Conservation (phyloP, 2,797 vertebrate genomes). For the Orientallactaga sibirica region DNA sequence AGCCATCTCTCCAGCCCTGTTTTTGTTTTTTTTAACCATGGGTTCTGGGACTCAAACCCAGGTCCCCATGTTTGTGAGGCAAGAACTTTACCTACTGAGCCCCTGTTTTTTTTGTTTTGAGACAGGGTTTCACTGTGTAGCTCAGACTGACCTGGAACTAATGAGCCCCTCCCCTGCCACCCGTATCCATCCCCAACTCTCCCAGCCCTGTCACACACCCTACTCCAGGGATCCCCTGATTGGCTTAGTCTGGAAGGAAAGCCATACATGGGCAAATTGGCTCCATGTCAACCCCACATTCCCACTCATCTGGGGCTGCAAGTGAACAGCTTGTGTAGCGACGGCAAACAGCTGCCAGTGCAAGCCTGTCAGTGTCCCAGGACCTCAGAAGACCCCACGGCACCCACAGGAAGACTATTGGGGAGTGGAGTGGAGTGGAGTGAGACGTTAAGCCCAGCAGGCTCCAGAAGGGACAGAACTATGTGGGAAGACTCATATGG, state of each 20-base stretch:
- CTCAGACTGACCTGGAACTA: too few species aligned
- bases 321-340: conserved; percentile 11
- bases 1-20: too few species aligned
- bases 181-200: neutral
- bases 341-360: neutral
- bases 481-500: neutral
- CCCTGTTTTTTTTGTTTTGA: too few species aligned
- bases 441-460: neutral
- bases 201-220: neutral
- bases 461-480: conserved; percentile 24
- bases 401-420: neutral
- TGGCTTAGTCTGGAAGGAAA: neutral
- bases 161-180: too few species aligned
- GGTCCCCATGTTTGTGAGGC: too few species aligned
- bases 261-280: neutral
- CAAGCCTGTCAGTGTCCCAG: neutral
- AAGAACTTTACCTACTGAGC: too few species aligned
- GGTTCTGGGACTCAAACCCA: too few species aligned
- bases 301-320: neutral
- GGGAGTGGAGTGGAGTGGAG: neutral
- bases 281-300: conserved; percentile 33
- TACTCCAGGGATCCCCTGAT: conserved; percentile 2
- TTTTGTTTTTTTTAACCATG: too few species aligned
- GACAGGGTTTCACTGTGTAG: too few species aligned
- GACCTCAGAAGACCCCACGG: neutral